phyloP scores from a whole-genome alignment of 2,113 vertebrate species.

The Melanostigma gelatinosum region DNA sequence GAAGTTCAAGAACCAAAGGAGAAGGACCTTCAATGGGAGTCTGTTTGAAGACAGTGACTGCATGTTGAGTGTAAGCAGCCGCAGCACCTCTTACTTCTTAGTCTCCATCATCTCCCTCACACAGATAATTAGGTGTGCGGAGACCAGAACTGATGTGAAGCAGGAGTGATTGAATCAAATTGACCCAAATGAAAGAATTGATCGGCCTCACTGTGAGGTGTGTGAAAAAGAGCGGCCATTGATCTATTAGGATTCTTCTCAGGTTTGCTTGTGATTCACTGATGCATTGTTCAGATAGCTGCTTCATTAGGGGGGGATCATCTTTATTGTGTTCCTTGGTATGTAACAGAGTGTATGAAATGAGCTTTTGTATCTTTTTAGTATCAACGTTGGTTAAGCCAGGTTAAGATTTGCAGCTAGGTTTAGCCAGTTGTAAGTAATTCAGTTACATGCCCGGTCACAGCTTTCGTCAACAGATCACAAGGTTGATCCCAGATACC shows the following conservation, averaged over 20 bases:
- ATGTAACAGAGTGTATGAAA: not conserved
- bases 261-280: conserved; percentile 41
- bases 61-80: conserved; percentile 24
- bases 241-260: conserved; percentile 53
- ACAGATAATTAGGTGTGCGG: conserved; percentile 68
- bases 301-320: not conserved
- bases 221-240: conserved; percentile 46
- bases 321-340: not conserved
- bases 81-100: conserved; percentile 34
- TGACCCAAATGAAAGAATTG: conserved; percentile 67
- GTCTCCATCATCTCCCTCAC: conserved; percentile 59
- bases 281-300: conserved; percentile 52
- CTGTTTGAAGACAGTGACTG: conserved; percentile 50
- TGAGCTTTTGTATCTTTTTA: too few relatives aligned
- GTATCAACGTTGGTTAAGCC: too few relatives aligned
- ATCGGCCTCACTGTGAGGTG: conserved; percentile 50
- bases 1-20: conserved; percentile 43
- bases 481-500: too few relatives aligned
- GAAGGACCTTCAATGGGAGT: conserved; percentile 51
- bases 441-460: too few relatives aligned
- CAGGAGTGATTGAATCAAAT: conserved; percentile 63
- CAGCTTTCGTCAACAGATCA: too few relatives aligned
- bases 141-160: conserved; percentile 63
- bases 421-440: too few relatives aligned
- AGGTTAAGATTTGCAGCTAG: too few relatives aligned